phyloP scores from a whole-genome alignment of 2,888 invertebrate genomes.

The Coelinius sp. region DNA sequence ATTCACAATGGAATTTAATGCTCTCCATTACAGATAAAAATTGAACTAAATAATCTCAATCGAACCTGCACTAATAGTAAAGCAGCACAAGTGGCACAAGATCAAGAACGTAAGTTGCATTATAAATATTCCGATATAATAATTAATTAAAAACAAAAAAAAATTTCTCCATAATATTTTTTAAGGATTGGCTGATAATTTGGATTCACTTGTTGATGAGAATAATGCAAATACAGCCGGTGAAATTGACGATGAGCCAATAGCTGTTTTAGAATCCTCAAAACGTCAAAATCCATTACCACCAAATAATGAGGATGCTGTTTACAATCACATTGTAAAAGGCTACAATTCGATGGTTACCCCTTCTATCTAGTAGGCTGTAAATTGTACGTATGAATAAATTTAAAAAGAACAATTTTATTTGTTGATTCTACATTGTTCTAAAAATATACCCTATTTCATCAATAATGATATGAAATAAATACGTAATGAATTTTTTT shows the following conservation, averaged over 20 bases:
- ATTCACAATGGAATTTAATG: not conserved
- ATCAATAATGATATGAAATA: conserved; percentile 25
- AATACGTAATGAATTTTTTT: conserved; percentile 10
- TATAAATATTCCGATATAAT: not conserved
- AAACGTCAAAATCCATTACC: not conserved
- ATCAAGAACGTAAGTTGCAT: not conserved
- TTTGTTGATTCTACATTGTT: conserved; percentile 18
- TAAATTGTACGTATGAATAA: conserved; percentile 3
- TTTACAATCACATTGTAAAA: not conserved
- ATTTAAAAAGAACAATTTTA: conserved; percentile 11
- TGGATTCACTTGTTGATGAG: not conserved
- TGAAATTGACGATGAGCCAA: conserved; percentile 1
- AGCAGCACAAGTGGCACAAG: not conserved
- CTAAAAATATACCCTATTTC: conserved; percentile 22
- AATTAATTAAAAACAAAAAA: not conserved
- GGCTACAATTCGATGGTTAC: not conserved
- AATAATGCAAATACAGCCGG: conserved; percentile 1
- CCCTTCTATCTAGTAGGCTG: not conserved
- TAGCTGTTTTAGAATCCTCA: not conserved
- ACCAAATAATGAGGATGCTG: not conserved
- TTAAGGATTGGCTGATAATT: not conserved
- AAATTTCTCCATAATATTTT: conserved; percentile 8
- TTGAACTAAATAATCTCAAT: conserved; percentile 18
- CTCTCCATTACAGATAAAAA: conserved; percentile 21
- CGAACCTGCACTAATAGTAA: conserved; percentile 16